Evolutionary conservation across 2,113 vertebrate species (phyloP), one percentile per base, ranked within the genome.

Genomic region (Gila orcuttii): DNA sequence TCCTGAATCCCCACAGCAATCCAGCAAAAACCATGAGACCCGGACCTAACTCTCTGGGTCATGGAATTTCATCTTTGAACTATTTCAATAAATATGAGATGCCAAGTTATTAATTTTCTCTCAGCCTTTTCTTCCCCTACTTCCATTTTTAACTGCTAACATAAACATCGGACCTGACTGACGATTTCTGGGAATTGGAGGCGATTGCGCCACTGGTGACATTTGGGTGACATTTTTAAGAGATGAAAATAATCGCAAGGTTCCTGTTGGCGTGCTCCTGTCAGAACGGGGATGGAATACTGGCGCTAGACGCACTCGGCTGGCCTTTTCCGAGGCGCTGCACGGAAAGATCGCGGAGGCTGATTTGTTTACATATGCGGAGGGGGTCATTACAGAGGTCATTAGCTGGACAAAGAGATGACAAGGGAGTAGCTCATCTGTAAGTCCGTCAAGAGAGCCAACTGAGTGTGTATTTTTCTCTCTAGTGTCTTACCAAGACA

Each of bases 401-500:
- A 10, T 42, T 23, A 57, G 33, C 52, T 50, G 68, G 85, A 85
- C 62, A 85, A 87, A 78, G 71, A 85, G 25, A 89, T 84, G 25
- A 83, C 79, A 75, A 73, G 86, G 62, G 62, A 83, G n/a, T 74
- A 73, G 28, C 42, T 86, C 78, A n/a, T 45, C 55, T 69, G 74
- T 64, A 85, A 79, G 31, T 74, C 42, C 12, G 55, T 55, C 81
- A 59, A 47, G 21, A 57, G 4, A 52, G 50, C 28, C 66, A 13
- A 28, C 52, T 25, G 76, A 55, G 81, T 79, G 74, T 82, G 31
- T 47, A 47, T 85, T 62, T 73, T 88, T 59, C 62, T 71, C n/a
- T 73, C 50, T 84, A n/a, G 3, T 2, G 8, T 93, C 96, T 95
- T 92, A 99, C 98, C 98, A 52, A 97, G 91, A 80, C 98, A 99